Evolutionary conservation across 2,888 invertebrate species (phyloP), one percentile per base, ranked within the genome.

Genomic region (Anagyrus pseudococci): DNA sequence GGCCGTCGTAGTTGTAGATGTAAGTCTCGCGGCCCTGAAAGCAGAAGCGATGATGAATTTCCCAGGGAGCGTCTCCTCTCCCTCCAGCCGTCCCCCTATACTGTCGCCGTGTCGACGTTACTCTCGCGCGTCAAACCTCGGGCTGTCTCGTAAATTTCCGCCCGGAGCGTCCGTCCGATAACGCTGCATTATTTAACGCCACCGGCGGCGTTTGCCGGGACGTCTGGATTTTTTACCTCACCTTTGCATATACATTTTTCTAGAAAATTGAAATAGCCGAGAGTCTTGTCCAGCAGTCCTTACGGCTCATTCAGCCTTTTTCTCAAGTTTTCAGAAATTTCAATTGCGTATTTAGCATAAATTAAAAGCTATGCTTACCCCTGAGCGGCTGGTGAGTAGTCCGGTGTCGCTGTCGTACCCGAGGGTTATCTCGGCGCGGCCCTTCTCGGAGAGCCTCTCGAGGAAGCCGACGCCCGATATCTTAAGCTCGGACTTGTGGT

Each of bases 401-500:
- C 96, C 96, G 13, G 91, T 90, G 70, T 91, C 91, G 70, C 92
- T 91, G 77, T 96, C 94, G 76, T 97, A 98, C 76, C 94, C 94
- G 76, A 97, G 82, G 79, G 93, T 91, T 65, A 94, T 92, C 78
- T 94, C 94, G 25, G 93, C 89, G 70, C 93, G 89, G 62, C 96
- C 95, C 74, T 94, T 93, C 76, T 95, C 93, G 20, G 91, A 88
- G 71, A 96, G 86, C 79, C 91, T 93, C 44, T 94, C 92, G 72
- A 98, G 86, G 75, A 94, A 92, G 44, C 96, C 95, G 72, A 95
- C 92, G 64, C 95, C 96, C 68, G 95, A 95, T 81, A 97, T 94
- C 80, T 92, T 92, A 62, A 98, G 84, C 76, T 94, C 93, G 8
- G 93, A 91, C 81, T 96, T 96, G 79, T 94, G 94, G 77, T 95